Conservation (phyloP, 2,113 vertebrate species). For the Philantomba maxwellii region DNA sequence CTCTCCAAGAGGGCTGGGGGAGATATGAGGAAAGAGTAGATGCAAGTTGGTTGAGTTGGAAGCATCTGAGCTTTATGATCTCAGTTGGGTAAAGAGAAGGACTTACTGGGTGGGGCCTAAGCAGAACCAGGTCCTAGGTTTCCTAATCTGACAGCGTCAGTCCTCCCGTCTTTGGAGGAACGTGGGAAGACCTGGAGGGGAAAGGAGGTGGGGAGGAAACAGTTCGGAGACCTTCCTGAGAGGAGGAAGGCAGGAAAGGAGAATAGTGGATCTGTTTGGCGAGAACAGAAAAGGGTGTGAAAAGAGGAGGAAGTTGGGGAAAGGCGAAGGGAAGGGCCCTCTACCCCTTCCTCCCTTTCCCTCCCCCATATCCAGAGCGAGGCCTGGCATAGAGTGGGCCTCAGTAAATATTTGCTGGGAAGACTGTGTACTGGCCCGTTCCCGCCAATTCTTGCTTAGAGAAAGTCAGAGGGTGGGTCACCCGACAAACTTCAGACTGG, state of each 20-base stretch:
- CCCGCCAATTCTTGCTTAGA: not conserved
- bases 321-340: not conserved
- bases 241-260: not conserved
- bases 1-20: not conserved
- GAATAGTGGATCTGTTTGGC: not conserved
- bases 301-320: not conserved
- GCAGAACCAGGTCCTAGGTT: not conserved
- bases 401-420: not conserved
- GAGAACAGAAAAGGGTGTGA: not conserved
- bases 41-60: not conserved
- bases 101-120: not conserved
- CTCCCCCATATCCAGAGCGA: not conserved
- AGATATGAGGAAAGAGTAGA: not conserved
- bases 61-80: not conserved
- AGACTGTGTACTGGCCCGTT: too few species aligned
- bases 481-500: not conserved
- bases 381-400: not conserved
- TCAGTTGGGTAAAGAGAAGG: not conserved
- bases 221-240: not conserved
- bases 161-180: not conserved
- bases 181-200: not conserved
- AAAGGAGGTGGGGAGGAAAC: not conserved
- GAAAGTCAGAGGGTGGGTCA: not conserved
- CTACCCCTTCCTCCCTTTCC: accelerated
- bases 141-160: not conserved